Conservation (phyloP, 2,797 vertebrate species). For the Myotis planiceps region DNA sequence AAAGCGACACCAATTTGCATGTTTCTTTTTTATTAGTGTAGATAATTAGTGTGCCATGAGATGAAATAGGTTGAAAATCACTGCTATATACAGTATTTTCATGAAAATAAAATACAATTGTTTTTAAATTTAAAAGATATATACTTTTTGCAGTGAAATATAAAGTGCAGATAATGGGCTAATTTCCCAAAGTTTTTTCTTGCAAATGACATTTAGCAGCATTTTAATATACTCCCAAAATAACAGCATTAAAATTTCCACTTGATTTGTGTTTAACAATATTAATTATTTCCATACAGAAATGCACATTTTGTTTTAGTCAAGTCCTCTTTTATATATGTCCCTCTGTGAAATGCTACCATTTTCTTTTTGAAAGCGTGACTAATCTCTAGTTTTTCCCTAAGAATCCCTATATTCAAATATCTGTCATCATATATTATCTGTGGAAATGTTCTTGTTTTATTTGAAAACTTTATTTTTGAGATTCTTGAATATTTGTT, state of each 20-base stretch:
- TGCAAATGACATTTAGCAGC: neutral
- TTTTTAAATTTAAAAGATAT: constrained; percentile 17
- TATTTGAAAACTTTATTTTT: neutral
- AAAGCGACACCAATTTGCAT: too few relatives aligned
- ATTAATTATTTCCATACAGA: neutral
- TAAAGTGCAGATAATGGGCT: neutral
- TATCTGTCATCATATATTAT: neutral
- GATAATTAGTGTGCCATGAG: neutral
- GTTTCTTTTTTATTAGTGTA: too few relatives aligned
- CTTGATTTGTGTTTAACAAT: neutral
- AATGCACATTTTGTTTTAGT: neutral
- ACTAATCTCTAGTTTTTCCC: neutral
- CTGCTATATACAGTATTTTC: neutral
- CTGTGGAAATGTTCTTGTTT: neutral
- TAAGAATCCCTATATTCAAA: neutral
- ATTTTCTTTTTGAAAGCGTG: neutral
- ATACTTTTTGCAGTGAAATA: neutral
- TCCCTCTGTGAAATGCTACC: neutral
- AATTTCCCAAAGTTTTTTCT: neutral
- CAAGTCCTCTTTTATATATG: neutral
- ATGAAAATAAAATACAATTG: neutral
- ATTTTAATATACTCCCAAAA: constrained; percentile 45
- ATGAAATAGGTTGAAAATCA: neutral
- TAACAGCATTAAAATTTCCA: neutral
- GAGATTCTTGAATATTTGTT: neutral